Evolutionary conservation across 2,797 vertebrate genomes (phyloP).

Genomic region (Oreochromis mossambicus): DNA sequence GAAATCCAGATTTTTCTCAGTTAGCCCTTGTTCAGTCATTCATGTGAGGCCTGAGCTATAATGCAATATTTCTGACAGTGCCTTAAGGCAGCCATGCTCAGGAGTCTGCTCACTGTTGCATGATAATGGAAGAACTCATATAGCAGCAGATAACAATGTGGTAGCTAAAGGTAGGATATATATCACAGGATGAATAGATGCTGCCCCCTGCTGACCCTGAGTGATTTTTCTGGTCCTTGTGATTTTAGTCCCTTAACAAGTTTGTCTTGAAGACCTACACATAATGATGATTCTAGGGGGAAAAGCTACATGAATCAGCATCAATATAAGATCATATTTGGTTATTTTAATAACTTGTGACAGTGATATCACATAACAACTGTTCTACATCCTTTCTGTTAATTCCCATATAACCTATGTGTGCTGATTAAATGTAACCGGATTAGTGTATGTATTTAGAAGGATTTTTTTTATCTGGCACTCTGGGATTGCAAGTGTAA

Average conservation of each 20-base stretch:
- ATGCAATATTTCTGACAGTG: constrained; percentile 22
- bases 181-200: constrained; percentile 27
- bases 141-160: background rate
- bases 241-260: background rate
- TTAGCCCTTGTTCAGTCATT: constrained; percentile 17
- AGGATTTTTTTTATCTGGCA: background rate
- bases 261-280: background rate
- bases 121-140: constrained; percentile 9
- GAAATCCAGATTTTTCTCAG: constrained; percentile 14
- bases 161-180: background rate
- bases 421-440: background rate
- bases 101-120: constrained; percentile 10
- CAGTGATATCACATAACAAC: fast-evolving
- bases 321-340: background rate
- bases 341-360: background rate
- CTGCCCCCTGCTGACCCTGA: constrained; percentile 67
- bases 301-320: background rate
- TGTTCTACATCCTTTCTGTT: background rate
- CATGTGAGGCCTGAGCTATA: constrained; percentile 2
- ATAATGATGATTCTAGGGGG: fast-evolving
- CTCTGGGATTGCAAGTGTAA: background rate
- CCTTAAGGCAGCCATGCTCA: constrained; percentile 24
- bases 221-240: background rate
- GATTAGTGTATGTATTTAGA: background rate
- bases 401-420: background rate